These are phyloP conservation scores for Stegodyphus dumicola DNA, from an alignment of 1,140 invertebrate genomes.

Conservation along the genomic window DNA sequence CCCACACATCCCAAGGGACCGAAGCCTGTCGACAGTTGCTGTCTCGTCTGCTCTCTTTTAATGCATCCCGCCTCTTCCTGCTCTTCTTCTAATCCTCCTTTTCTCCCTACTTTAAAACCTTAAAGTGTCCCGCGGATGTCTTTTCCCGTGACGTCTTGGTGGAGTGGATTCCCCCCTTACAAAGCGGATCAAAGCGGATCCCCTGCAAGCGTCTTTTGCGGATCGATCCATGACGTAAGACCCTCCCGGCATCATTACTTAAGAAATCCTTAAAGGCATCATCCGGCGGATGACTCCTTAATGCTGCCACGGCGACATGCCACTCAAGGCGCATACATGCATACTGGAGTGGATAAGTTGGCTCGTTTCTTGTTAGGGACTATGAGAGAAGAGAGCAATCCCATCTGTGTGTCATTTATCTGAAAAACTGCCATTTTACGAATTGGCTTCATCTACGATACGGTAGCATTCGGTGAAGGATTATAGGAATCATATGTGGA, in stretches of 20 bases:
- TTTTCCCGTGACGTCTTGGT: constrained; percentile 23
- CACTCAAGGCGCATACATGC: constrained; percentile 34
- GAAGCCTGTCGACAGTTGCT: constrained; percentile 38
- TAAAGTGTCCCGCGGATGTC: constrained; percentile 58
- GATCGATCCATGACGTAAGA: neutral
- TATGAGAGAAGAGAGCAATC: neutral
- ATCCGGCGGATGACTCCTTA: constrained; percentile 45
- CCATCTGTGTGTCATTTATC: constrained; percentile 3
- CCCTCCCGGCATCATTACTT: constrained; percentile 53
- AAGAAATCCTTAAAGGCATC: constrained; percentile 58
- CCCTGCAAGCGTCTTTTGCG: neutral
- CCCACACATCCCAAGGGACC: constrained; percentile 9
- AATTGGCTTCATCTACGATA: too few relatives aligned
- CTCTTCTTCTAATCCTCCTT: constrained; percentile 54
- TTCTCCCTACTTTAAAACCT: constrained; percentile 57
- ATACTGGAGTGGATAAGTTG: constrained; percentile 3
- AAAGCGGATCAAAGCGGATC: constrained; percentile 42
- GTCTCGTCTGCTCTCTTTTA: constrained; percentile 37
- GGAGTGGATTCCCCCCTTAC: neutral
- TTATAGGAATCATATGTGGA: too few relatives aligned
- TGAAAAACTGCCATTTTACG: neutral
- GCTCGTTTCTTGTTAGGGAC: neutral
- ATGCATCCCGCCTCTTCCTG: constrained; percentile 43
- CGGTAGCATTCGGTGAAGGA: too few relatives aligned
- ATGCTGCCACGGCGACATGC: constrained; percentile 41